Evolutionary conservation across 2,888 invertebrate genomes (phyloP).

Genomic region (Eledone cirrhosa): DNA sequence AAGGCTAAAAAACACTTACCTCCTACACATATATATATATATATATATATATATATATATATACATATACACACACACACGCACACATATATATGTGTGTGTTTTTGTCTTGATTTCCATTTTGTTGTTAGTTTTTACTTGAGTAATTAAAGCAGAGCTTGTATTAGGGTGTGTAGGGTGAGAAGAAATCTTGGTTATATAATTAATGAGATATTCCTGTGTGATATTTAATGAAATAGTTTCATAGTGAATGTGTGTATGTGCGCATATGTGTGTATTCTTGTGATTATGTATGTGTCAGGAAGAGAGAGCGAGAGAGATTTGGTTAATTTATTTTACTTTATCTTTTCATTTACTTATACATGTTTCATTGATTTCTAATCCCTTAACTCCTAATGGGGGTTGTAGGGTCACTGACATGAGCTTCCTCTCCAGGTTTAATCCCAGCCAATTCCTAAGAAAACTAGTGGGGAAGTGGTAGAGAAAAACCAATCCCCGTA

Average conservation of each 20-base stretch:
- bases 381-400: not conserved
- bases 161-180: too few relatives aligned
- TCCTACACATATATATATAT: too few relatives aligned
- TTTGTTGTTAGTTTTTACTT: not conserved
- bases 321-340: not conserved
- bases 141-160: not conserved
- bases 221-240: too few relatives aligned
- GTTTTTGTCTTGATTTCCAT: not conserved
- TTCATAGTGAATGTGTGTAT: too few relatives aligned
- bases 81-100: not conserved
- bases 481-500: too few relatives aligned
- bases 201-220: too few relatives aligned
- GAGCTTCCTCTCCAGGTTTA: too few relatives aligned
- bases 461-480: not conserved
- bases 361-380: not conserved
- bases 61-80: not conserved
- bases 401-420: too few relatives aligned
- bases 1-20: too few relatives aligned
- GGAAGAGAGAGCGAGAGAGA: not conserved
- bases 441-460: not conserved
- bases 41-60: not conserved
- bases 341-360: not conserved
- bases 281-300: too few relatives aligned
- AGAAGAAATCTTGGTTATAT: too few relatives aligned
- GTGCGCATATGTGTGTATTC: too few relatives aligned